Evolutionary conservation across 2,113 vertebrate genomes (phyloP).

Genomic region (Neomonachus schauinslandi): DNA sequence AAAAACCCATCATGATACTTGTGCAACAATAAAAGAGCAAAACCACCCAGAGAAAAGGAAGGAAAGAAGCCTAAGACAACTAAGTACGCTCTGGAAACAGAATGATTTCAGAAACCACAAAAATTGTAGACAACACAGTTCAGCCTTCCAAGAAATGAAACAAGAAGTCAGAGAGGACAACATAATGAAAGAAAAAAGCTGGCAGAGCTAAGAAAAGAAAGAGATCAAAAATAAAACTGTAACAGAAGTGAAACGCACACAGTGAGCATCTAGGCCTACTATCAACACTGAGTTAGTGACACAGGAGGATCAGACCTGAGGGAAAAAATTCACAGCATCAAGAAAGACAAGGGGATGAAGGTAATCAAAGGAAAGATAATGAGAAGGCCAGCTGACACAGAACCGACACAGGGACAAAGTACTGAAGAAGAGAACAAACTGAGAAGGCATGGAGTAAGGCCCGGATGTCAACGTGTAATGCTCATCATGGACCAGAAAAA

Average conservation of each 20-base stretch:
- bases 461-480: neutral
- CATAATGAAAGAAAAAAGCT: neutral
- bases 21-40: neutral
- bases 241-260: conserved; percentile 3
- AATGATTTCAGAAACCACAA: neutral
- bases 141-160: conserved; percentile 13
- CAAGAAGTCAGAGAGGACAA: neutral
- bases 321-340: neutral
- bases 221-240: neutral
- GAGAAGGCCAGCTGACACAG: neutral
- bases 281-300: neutral
- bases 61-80: conserved; percentile 33
- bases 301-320: neutral
- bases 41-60: neutral
- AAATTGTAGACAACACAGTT: neutral
- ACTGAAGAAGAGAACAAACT: neutral
- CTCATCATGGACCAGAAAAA: neutral
- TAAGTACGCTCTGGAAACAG: neutral
- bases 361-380: neutral
- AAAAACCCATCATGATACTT: neutral
- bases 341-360: neutral
- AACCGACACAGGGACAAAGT: neutral
- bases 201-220: neutral
- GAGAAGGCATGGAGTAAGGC: neutral
- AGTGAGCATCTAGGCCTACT: neutral